Base-by-base conservation (phyloP, 2,888 invertebrate genomes). In the Vesta saturnalis region DNA sequence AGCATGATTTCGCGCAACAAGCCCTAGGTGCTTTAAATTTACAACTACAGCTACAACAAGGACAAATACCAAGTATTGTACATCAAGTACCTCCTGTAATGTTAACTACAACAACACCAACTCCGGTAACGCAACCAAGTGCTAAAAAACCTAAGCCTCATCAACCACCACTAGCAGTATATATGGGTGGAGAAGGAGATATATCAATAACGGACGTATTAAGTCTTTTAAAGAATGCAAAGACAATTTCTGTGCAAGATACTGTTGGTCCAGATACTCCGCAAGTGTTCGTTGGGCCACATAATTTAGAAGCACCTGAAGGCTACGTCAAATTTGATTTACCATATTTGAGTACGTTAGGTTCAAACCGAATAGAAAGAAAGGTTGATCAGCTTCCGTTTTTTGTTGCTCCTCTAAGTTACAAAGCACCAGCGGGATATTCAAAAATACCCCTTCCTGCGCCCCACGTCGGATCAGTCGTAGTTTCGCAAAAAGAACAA, bases 381-480 rank as follows among this genome's bases (percentile, higher is more conserved):
- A 92, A 92, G 82, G 86, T 93, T 0, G 90, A 90, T 61, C 91
- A 92, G 73, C 81, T 94, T 0, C 93, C 94, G 0, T 94, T 94
- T 83, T 95, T 94, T 76, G 94, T 95, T 5, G 94, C 94, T 0
- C 94, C 94, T 0, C 82, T 94, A 19, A 94, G 93, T 77, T 95
- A 94, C 77, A 91, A 91, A 74, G 91, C 94, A n/a, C 94, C 94
- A 0, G 86, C 89, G 56, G 94, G 94, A 1, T 94, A 93, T 79
- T 92, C 93, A 0, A 95, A 94, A 83, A 94, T 95, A 71, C 91
- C 94, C 0, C 89, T 95, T 80, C 94, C 94, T 0, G 91, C 94
- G 12, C 94, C 94, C 0, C 94, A 95, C 77, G 94, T 95, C 0
- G 94, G 94, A 0, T 94, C 94, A 0, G 93, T 95, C 1, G 93